Evolutionary conservation across 2,797 vertebrate genomes (phyloP), one percentile per base, ranked within the genome.

Genomic region (Jordanella pulchra): DNA sequence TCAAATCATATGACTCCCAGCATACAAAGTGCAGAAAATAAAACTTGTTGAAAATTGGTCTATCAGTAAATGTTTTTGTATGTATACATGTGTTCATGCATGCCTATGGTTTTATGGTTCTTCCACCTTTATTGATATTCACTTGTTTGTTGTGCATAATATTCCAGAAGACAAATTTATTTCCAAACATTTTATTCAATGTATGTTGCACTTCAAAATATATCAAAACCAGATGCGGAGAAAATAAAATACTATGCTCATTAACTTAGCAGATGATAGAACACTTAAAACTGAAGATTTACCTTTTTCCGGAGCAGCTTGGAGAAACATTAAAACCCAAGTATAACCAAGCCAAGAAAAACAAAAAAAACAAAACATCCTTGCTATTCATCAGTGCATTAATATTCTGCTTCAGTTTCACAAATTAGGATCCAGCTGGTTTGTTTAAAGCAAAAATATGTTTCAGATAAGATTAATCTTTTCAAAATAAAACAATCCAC

Each of bases 191-290:
- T 92, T 92, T 94, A 93, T 93, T 91, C 75, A 90, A 89, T 90
- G 89, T 44, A 66, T 84, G 87, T 92, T 92, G 64, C 92, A 95
- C 94, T 92, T 92, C 91, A 94, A 93, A 94, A 93, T 89, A 94
- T 93, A 94, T 94, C 88, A 94, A 95, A 95, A 93, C 85, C 87
- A 90, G 73, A 77, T 83, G 92, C 82, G 89, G 88, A 85, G 83
- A 81, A 89, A 88, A 88, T 72, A 78, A 84, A 81, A 80, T 69
- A 80, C 71, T 81, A 66, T 86, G 76, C 78, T 89, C 76, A 77
- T 77, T 32, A 89, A 78, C 80, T 84, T 13, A 74, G 81, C 79
- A 85, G 80, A 85, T 80, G 63, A 83, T 74, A 87, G 75, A 82
- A 84, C 77, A 81, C 72, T 73, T 76, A 70, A 54, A n/a, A 83